phyloP scores from a whole-genome alignment of 2,113 vertebrate genomes.

The Hucho hucho region DNA sequence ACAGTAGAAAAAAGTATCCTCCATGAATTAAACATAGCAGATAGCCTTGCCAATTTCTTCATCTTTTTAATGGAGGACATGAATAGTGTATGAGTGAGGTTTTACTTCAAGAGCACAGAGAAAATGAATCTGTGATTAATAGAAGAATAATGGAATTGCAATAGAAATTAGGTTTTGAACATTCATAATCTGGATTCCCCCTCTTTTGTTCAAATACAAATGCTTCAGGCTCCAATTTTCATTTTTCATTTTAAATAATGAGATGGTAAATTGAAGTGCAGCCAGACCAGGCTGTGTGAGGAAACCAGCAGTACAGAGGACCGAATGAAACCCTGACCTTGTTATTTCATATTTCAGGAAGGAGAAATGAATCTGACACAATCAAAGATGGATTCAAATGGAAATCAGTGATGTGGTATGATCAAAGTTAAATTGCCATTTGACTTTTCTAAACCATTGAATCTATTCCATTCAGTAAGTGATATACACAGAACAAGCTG shows the following conservation, averaged over 20 bases:
- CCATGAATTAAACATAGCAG: constrained; percentile 69
- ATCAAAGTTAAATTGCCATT: constrained; percentile 64
- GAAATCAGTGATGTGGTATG: constrained; percentile 56
- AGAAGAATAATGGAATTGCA: constrained; percentile 77
- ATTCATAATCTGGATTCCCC: constrained; percentile 70
- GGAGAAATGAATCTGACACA: constrained; percentile 51
- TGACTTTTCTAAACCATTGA: constrained; percentile 54
- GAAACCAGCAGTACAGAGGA: constrained; percentile 57
- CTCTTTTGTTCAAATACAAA: constrained; percentile 77
- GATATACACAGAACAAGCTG: constrained; percentile 46
- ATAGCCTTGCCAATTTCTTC: constrained; percentile 58
- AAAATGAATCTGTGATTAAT: constrained; percentile 76
- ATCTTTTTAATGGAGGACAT: constrained; percentile 61
- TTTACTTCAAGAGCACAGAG: constrained; percentile 64
- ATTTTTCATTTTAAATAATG: constrained; percentile 72
- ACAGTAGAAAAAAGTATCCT: constrained; percentile 32
- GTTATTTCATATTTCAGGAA: constrained; percentile 23
- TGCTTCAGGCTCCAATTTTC: constrained; percentile 69
- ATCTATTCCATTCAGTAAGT: constrained; percentile 46
- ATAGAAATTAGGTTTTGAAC: constrained; percentile 77
- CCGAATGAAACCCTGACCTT: constrained; percentile 53
- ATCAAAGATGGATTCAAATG: constrained; percentile 66
- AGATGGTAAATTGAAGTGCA: constrained; percentile 69
- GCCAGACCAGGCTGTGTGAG: constrained; percentile 39
- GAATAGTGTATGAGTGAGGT: constrained; percentile 73